Evolutionary conservation across 2,797 vertebrate genomes (phyloP), one percentile per base, ranked within the genome.

Genomic region (Hypotaenidia okinawae): DNA sequence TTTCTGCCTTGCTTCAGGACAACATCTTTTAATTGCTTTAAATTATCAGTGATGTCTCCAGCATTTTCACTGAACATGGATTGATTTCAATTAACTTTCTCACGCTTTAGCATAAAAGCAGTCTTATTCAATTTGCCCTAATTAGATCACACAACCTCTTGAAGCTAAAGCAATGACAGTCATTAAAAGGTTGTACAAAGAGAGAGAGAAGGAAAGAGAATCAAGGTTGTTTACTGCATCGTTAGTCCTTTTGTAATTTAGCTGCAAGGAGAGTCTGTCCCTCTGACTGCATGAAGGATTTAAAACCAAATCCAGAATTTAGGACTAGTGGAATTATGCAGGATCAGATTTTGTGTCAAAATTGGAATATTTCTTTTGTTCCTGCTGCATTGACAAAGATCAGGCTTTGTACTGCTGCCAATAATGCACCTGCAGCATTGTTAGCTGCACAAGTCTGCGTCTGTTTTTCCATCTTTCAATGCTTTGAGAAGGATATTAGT

Each of bases 61-160:
- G 91, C 87, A 94, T 95, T 97, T 97, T 95, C 85, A 94, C 84
- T 89, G 94, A 98, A 97, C 96, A 94, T 90, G 80, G 95, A 97
- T 94, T 97, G 96, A 97, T 97, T 98, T 98, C 97, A 98, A 98
- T 98, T 97, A 97, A 97, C 95, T 97, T 97, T 97, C 95, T 96
- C 84, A 94, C 0, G 3, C 86, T 97, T 98, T 97, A 97, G 95
- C 96, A 97, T 96, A 95, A 97, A 97, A 97, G 81, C 89, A 93
- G 93, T 97, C 95, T 96, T 95, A 97, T 96, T 97, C 94, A 97
- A 97, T 97, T 97, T 97, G 45, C 94, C 87, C 81, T 97, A 97
- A 98, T 97, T 96, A 96, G 89, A 97, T 97, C 96, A 95, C 64
- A 92, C 82, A 97, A 95, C 81, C 87, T 96, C 94, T 96, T 94